phyloP scores from a whole-genome alignment of 2,113 vertebrate species.

The Typhlomys cinereus region DNA sequence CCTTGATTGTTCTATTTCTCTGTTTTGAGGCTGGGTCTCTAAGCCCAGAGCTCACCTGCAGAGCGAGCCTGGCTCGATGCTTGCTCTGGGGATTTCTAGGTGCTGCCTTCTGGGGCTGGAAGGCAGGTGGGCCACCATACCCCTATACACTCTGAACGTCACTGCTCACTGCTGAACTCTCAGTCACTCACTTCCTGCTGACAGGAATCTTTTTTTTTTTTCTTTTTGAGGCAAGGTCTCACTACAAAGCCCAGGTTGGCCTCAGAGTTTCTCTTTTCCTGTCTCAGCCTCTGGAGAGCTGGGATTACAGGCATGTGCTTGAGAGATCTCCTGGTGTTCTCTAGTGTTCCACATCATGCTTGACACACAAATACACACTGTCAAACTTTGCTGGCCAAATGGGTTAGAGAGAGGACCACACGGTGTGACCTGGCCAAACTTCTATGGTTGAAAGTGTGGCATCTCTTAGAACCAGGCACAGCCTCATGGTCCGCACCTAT shows the following conservation, averaged over 20 bases:
- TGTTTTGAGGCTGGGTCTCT: too few relatives aligned
- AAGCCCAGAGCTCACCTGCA: too few relatives aligned
- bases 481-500: neutral
- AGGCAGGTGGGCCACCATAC: too few relatives aligned
- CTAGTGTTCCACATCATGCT: fast-evolving
- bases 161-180: neutral
- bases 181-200: neutral
- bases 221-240: neutral
- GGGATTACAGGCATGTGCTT: neutral
- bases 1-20: too few relatives aligned
- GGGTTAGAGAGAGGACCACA: neutral
- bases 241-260: neutral
- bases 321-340: neutral
- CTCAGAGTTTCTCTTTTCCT: neutral
- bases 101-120: too few relatives aligned
- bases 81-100: too few relatives aligned
- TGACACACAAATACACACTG: neutral
- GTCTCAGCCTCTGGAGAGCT: neutral
- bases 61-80: too few relatives aligned
- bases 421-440: neutral
- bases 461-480: constrained; percentile 31
- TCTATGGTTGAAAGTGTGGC: neutral
- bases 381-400: neutral
- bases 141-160: neutral
- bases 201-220: neutral